Evolutionary conservation across 2,888 invertebrate species (phyloP), one percentile per base, ranked within the genome.

Genomic region (Dinocampus coccinellae): DNA sequence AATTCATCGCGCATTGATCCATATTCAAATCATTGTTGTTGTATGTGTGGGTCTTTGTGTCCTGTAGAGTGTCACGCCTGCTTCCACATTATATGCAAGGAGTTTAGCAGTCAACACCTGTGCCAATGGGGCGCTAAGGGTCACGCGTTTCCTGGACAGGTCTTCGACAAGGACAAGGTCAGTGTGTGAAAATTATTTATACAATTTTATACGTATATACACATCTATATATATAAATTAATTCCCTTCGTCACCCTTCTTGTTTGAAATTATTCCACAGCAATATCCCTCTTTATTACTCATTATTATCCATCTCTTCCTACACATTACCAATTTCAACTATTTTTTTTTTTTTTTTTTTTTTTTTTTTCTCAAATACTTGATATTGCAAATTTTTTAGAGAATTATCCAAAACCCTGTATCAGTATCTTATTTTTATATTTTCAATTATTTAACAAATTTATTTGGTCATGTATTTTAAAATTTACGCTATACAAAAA

Each of bases 1-100:
- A 24, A 22, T 24, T 58, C 67, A 64, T 55, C 70, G 73, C 62
- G n/a, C 47, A 69, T 1, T 61, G 22, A 67, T 29, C 3, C 22
- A 26, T 63, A 68, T 70, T 67, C 71, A 13, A 81, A 75, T 78
- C 76, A 76, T 47, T 91, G 91, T 88, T 91, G 91, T 87, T 91
- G 91, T 88, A 90, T 90, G 89, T 91, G 91, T 87, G 90, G 89
- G 84, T 89, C 90, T 86, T 86, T 90, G 82, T 91, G 90, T 87
- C 89, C 91, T 81, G 84, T 90, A 91, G 92, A 92, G 88, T 92
- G 92, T 87, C 90, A 91, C 86, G 89, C 90, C 83, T 91, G 91
- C 88, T 91, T 91, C 89, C 91, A 91, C 88, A 88, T 88, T 83
- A 89, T 90, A 80, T 92, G 92, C 88, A 79, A 83, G 76, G 84